Percentiles rank a stretch among this genome's conserved stretches.
These are phyloP conservation scores for Pharmacophagus antenor DNA, from an alignment of 2,888 invertebrate genomes.

Conservation along the genomic window DNA sequence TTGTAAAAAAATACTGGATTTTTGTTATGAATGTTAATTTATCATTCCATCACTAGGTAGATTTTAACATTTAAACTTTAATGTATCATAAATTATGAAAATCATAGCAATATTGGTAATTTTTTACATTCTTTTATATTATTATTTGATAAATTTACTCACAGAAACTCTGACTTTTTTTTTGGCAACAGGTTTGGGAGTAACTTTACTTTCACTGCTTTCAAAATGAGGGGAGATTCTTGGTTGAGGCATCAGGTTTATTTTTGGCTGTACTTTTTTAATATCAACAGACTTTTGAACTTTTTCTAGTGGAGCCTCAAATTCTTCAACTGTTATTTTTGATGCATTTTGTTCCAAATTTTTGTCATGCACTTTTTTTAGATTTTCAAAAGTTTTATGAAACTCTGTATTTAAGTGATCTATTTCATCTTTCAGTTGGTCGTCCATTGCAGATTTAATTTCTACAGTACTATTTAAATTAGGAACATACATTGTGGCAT, in stretches of 20 bases:
- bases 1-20: neutral
- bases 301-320: conserved; percentile 40
- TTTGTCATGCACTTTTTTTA: conserved; percentile 49
- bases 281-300: conserved; percentile 33
- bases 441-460: conserved; percentile 51
- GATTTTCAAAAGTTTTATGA: conserved; percentile 64
- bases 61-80: neutral
- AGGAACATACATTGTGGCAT: conserved; percentile 65
- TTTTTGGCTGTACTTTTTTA: conserved; percentile 28
- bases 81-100: neutral
- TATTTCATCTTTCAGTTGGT: conserved; percentile 58
- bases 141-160: conserved; percentile 39
- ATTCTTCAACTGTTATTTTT: conserved; percentile 28
- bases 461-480: conserved; percentile 49
- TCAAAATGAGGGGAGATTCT: conserved; percentile 5
- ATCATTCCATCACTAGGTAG: neutral
- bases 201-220: conserved; percentile 23
- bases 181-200: conserved; percentile 64
- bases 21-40: neutral
- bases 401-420: conserved; percentile 72
- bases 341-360: conserved; percentile 28
- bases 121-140: too few relatives aligned
- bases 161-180: conserved; percentile 68
- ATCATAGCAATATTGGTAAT: too few relatives aligned
- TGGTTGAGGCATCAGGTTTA: neutral